Evolutionary conservation across 2,113 vertebrate species (phyloP).

Genomic region (Oceanodroma tethys): DNA sequence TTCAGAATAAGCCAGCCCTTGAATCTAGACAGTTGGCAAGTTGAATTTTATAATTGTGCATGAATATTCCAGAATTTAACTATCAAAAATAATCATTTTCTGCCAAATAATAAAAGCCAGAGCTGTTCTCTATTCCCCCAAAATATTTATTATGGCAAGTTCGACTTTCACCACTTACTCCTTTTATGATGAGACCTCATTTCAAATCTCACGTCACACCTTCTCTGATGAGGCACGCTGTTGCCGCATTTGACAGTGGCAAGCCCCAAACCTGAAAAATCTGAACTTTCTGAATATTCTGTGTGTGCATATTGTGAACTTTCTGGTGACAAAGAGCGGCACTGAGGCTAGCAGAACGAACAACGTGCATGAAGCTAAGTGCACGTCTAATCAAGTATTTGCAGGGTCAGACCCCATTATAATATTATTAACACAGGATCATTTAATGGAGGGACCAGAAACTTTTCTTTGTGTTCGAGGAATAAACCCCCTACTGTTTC

Average conservation of each 20-base stretch:
- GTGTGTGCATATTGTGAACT: neutral
- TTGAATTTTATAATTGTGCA: neutral
- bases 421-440: neutral
- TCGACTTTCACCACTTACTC: neutral
- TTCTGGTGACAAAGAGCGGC: neutral
- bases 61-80: neutral
- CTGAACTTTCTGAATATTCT: too few species aligned
- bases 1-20: neutral
- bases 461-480: neutral
- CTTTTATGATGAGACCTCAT: neutral
- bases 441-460: neutral
- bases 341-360: neutral
- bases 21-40: neutral
- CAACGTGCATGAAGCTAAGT: neutral
- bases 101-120: neutral
- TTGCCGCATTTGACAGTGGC: neutral
- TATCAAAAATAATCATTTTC: neutral
- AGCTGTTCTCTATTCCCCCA: neutral
- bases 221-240: neutral
- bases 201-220: accelerated
- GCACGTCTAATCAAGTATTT: neutral
- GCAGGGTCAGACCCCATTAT: neutral
- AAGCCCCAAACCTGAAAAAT: neutral
- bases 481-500: neutral
- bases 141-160: neutral